Conservation (phyloP, 2,113 vertebrate species). For the Macroglossus sobrinus region DNA sequence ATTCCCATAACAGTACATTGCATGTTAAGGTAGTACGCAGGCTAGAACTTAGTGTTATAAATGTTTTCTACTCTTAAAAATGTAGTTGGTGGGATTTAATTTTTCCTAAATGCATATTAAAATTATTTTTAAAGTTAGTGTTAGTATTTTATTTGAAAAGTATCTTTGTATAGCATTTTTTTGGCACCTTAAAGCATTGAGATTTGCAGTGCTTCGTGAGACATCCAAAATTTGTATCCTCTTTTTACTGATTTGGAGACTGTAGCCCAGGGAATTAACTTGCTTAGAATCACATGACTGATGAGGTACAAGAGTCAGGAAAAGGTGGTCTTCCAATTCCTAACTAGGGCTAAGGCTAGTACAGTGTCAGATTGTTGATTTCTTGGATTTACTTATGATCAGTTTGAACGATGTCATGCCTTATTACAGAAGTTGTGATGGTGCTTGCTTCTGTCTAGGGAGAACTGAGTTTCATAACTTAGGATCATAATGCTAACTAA, state of each 20-base stretch:
- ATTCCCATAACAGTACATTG: background rate
- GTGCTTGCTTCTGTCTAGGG: background rate
- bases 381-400: background rate
- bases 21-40: background rate
- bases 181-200: background rate
- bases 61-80: background rate
- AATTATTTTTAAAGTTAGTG: background rate
- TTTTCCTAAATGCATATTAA: background rate
- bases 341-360: background rate
- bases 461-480: background rate
- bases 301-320: background rate
- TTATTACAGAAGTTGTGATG: background rate
- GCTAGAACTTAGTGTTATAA: background rate
- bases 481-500: background rate
- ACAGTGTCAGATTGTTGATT: background rate
- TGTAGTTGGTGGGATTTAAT: background rate
- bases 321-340: background rate
- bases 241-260: background rate
- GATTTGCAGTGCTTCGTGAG: background rate
- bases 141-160: background rate
- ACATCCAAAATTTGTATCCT: background rate
- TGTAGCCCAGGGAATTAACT: background rate
- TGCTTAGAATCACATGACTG: background rate
- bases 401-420: background rate
- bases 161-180: background rate